Conservation (phyloP, 2,113 vertebrate genomes). For the Archocentrus centrarchus region DNA sequence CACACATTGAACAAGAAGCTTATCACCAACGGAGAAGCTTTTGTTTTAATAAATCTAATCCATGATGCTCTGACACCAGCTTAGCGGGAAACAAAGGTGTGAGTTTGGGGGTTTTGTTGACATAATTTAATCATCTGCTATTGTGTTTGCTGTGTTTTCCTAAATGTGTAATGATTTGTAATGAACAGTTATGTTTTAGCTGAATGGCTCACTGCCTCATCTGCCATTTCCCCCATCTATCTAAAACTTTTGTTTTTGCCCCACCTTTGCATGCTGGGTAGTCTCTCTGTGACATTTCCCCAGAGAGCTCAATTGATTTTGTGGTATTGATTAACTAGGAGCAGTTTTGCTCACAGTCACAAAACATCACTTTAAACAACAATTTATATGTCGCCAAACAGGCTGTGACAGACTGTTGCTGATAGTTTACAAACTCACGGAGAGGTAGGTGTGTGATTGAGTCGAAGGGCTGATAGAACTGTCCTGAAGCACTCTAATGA, state of each 20-base stretch:
- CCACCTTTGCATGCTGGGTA: slow-evolving; percentile 48
- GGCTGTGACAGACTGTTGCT: slow-evolving; percentile 65
- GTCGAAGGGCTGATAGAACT: slow-evolving; percentile 61
- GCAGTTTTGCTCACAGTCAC: slow-evolving; percentile 74
- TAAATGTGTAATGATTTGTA: slow-evolving; percentile 40
- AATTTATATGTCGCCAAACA: slow-evolving; percentile 71
- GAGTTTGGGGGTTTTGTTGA: slow-evolving; percentile 37
- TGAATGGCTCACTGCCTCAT: not conserved
- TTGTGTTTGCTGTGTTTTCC: slow-evolving; percentile 25
- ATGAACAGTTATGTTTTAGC: slow-evolving; percentile 37
- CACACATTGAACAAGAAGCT: slow-evolving; percentile 41
- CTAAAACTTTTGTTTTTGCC: slow-evolving; percentile 47
- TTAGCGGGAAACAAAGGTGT: slow-evolving; percentile 35
- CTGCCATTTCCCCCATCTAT: slow-evolving; percentile 21
- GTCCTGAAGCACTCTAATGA: slow-evolving; percentile 72
- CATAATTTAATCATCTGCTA: slow-evolving; percentile 37
- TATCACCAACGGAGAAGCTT: slow-evolving; percentile 53
- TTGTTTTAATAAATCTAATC: slow-evolving; percentile 63
- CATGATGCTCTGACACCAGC: slow-evolving; percentile 36
- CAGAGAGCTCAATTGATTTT: slow-evolving; percentile 70
- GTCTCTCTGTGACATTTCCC: slow-evolving; percentile 64
- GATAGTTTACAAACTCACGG: slow-evolving; percentile 67
- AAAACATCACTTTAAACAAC: slow-evolving; percentile 79
- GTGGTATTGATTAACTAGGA: slow-evolving; percentile 75
- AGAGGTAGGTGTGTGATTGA: slow-evolving; percentile 68